These are phyloP conservation scores for Zootoca vivipara DNA, from an alignment of 2,113 vertebrate genomes.

Conservation along the genomic window DNA sequence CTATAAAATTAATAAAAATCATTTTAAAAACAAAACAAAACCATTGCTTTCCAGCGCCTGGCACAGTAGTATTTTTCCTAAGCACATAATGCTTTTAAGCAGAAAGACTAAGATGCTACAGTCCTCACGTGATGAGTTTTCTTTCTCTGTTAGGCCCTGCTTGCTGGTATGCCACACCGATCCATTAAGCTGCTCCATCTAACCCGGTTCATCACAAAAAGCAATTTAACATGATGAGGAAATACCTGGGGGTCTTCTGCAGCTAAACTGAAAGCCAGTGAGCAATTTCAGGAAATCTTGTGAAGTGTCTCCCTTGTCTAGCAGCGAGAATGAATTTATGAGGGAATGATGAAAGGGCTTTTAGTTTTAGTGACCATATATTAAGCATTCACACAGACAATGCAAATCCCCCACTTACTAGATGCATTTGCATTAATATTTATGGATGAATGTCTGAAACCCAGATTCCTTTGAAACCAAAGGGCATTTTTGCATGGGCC, in stretches of 20 bases:
- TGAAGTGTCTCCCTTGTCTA: not conserved
- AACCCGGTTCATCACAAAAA: not conserved
- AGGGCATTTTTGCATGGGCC: not conserved
- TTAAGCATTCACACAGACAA: not conserved
- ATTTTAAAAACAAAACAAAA: not conserved
- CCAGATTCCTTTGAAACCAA: not conserved
- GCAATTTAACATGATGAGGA: not conserved
- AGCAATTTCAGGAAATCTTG: conserved; percentile 16
- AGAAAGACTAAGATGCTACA: not conserved
- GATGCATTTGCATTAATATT: conserved; percentile 32
- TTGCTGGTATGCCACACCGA: not conserved
- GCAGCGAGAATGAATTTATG: conserved; percentile 16
- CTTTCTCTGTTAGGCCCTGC: not conserved
- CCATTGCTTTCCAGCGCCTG: not conserved
- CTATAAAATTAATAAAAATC: too few species aligned
- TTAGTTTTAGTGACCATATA: conserved; percentile 19
- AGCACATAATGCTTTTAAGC: not conserved
- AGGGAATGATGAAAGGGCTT: conserved; percentile 9
- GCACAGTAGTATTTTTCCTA: not conserved
- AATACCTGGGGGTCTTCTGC: not conserved
- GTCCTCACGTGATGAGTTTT: not conserved
- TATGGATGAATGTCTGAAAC: conserved; percentile 5
- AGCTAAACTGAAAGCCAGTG: not conserved
- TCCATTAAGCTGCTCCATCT: not conserved
- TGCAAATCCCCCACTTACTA: conserved; percentile 1